Evolutionary conservation across 2,113 vertebrate species (phyloP), one percentile per base, ranked within the genome.

Genomic region (Lepisosteus oculatus): DNA sequence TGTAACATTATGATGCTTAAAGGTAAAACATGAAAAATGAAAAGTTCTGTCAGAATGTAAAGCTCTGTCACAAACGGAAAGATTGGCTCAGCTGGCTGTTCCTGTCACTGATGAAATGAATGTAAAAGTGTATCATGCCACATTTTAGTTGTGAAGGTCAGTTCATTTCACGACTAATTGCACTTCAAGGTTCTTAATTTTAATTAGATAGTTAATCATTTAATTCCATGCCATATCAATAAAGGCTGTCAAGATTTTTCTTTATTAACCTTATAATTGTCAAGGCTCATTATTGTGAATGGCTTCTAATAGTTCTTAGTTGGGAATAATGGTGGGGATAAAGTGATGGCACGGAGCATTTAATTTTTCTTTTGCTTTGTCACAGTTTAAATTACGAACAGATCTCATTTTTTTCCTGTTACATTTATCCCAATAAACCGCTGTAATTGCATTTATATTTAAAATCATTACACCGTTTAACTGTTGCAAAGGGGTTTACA

Each of bases 171-270:
- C 71, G 44, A 62, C 82, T 72, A 89, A 87, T 87, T 84, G 84
- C 74, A 79, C 85, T 78, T 78, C 78, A 78, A 81, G 85, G 80
- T 89, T 85, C 74, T 85, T 73, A 75, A 77, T 86, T 87, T 91
- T 86, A 89, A 87, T 89, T 81, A 86, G 71, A 69, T 79, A 83
- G 78, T 84, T 89, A 87, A 91, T 92, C 86, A 83, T 84, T 84
- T 87, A 79, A 82, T 80, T 83, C 80, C 75, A 79, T 76, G 79
- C 82, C 83, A 82, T 81, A 75, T 85, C 77, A 72, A 77, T 88
- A 80, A 85, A 86, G 80, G 74, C 83, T 81, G 81, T 81, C 81
- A 79, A 75, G 69, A 75, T 81, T 83, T 85, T 88, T 78, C 77
- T 54, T 87, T 81, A 81, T 83, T 75, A 88, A 85, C 79, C 68